phyloP scores from a whole-genome alignment of 2,113 vertebrate genomes.

The Epinephelus moara region DNA sequence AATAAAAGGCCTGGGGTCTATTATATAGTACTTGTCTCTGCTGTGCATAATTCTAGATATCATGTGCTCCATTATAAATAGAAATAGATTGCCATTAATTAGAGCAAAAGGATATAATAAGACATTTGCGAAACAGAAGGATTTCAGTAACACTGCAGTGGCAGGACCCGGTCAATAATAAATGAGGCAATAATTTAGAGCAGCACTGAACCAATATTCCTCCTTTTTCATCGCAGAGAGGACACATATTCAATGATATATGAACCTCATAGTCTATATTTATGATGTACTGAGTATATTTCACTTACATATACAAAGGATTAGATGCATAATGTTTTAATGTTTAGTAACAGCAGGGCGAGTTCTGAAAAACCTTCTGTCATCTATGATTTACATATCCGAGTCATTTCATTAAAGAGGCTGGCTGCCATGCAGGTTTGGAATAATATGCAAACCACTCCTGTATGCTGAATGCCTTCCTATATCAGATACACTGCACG shows the following conservation, averaged over 20 bases:
- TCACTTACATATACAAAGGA: conserved; percentile 21
- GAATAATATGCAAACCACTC: background rate
- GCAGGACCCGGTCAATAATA: conserved; percentile 70
- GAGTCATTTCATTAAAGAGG: conserved; percentile 18
- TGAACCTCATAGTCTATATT: background rate
- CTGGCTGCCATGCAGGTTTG: conserved; percentile 2
- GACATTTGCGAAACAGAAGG: conserved; percentile 54
- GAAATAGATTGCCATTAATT: conserved; percentile 61
- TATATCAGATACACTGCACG: background rate
- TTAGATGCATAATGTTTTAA: conserved; percentile 4
- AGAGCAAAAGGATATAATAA: conserved; percentile 57
- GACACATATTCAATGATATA: conserved; percentile 26
- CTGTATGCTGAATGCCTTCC: background rate
- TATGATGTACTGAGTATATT: conserved; percentile 2
- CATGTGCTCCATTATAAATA: conserved; percentile 60
- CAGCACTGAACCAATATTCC: conserved; percentile 52
- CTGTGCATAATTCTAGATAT: conserved; percentile 44
- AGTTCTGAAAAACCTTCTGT: conserved; percentile 6
- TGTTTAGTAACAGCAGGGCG: background rate
- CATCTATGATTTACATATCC: conserved; percentile 25
- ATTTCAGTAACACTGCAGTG: conserved; percentile 45
- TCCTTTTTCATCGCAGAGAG: conserved; percentile 11
- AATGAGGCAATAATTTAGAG: conserved; percentile 74
- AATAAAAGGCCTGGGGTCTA: conserved; percentile 8
- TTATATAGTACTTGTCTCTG: conserved; percentile 9